These are phyloP conservation scores for Dermatemys mawii DNA, from an alignment of 2,113 vertebrate species.

Conservation along the genomic window DNA sequence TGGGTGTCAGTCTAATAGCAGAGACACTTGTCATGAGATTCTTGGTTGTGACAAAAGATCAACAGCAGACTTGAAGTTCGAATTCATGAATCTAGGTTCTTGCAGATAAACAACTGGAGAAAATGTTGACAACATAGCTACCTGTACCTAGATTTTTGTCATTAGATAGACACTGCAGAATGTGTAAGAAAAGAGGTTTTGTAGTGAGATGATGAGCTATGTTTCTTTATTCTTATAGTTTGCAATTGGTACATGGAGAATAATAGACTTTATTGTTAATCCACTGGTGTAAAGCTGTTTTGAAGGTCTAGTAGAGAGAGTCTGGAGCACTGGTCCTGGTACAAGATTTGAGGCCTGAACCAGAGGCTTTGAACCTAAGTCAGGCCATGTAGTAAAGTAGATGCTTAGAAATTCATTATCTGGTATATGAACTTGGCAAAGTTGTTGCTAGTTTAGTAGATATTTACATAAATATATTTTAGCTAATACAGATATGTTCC, in stretches of 20 bases:
- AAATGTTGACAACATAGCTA: background rate
- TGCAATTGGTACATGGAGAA: background rate
- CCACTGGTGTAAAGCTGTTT: background rate
- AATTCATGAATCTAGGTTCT: background rate
- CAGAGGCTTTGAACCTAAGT: too few species aligned
- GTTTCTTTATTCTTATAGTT: background rate
- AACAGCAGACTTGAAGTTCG: background rate
- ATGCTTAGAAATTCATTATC: too few species aligned
- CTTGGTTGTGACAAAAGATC: background rate
- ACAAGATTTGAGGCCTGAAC: too few species aligned
- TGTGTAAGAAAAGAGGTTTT: background rate
- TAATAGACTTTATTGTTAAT: background rate
- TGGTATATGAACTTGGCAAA: too few species aligned
- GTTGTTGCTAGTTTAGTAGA: too few species aligned
- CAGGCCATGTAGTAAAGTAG: too few species aligned
- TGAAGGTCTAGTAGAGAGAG: background rate
- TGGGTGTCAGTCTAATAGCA: background rate
- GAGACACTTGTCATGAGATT: background rate
- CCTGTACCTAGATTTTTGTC: background rate
- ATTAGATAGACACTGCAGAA: background rate
- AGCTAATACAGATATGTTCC: too few species aligned
- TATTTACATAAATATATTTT: too few species aligned
- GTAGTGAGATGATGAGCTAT: background rate
- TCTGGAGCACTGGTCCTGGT: background rate
- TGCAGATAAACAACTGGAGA: accelerated